A percentile compares a stretch with the other conserved stretches of the same genome.
These are phyloP conservation scores for Megalops atlanticus DNA, from an alignment of 2,113 vertebrate species.

Conservation along the genomic window DNA sequence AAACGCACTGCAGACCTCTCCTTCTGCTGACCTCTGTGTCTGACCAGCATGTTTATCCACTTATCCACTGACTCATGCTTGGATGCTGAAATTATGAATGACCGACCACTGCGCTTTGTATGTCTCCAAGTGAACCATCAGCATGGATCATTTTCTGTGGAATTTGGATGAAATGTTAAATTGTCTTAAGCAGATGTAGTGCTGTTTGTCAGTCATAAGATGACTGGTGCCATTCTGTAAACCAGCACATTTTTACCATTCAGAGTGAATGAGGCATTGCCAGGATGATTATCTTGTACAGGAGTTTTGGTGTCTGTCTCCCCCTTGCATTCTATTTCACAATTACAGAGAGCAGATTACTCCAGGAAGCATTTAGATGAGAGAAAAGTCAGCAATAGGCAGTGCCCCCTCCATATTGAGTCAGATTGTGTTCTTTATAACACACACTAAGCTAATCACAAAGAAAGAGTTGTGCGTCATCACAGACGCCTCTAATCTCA, in stretches of 20 bases:
- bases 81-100: constrained; percentile 10
- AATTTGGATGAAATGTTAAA: no score
- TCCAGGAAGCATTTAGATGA: constrained; percentile 12
- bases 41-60: constrained; percentile 3
- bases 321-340: neutral
- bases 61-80: constrained; percentile 1
- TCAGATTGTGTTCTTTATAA: constrained; percentile 1
- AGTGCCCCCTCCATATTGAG: neutral
- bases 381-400: neutral
- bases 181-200: no score
- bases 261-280: neutral
- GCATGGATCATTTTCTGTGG: neutral
- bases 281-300: neutral
- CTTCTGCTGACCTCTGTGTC: neutral
- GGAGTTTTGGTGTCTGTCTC: neutral
- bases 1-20: neutral
- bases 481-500: neutral
- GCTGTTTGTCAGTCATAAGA: no score
- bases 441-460: neutral
- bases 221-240: neutral
- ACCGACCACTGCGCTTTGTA: neutral
- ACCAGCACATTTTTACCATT: neutral
- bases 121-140: neutral
- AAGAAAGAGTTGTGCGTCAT: neutral
- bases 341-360: neutral